Evolutionary conservation across 2,888 invertebrate species (phyloP), one percentile per base, ranked within the genome.

Genomic region (Luffia ferchaultella): DNA sequence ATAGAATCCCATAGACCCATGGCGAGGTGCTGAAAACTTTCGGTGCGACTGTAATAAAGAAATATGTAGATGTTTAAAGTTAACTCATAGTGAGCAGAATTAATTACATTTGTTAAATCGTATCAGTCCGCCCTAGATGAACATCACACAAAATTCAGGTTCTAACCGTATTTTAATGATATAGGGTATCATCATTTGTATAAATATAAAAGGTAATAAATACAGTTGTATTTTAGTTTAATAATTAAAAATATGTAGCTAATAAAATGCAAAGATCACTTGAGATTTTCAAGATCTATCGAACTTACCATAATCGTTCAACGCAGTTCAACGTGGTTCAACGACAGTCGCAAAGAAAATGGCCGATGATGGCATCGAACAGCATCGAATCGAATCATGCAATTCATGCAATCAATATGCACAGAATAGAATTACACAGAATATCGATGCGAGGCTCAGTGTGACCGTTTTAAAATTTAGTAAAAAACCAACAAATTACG

Each of bases 1-100:
- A 85, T 98, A 94, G 89, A 99, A 99, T 64, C 98, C 98, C 95
- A 99, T 97, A 51, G 98, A 98, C 67, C 99, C 99, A 90, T 99
- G 99, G 64, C 99, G 95, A 64, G 99, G 99, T 45, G 98, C 98
- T 73, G 97, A 98, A 85, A 99, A 99, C 82, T 99, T 99, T 75
- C 99, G 92, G 87, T 99, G 99, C 86, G 98, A 98, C 99, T 98
- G 79, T 58, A 90, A 85, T 59, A 2, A 50, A 49, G 51, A 53
- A 48, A 40, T 12, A n/a, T 3, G 17, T 2, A 19, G 2, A 42
- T 51, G 49, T 20, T 40, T 3, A 50, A 20, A n/a, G 20, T 19
- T 19, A 46, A 17, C 16, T 42, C 15, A 18, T 1, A 18, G 1
- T 30, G 45, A n/a, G 17, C 40, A 40, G 5, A n/a, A 40, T 9